Evolutionary conservation across 2,797 vertebrate genomes (phyloP).

Genomic region (Hydrocynus forskahlii): DNA sequence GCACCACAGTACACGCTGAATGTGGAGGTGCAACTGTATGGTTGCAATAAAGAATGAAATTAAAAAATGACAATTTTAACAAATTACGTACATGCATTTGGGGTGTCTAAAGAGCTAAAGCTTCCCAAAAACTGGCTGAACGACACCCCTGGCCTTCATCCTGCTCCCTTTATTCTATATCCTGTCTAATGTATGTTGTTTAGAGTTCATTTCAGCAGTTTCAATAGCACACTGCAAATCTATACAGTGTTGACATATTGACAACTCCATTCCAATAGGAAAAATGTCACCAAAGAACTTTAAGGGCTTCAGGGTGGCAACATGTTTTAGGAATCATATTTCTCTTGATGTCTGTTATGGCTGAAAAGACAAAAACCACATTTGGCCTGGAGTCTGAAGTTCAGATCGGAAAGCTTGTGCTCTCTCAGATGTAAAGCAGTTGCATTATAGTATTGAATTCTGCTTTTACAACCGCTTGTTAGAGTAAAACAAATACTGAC

Average conservation of each 20-base stretch:
- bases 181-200: not conserved
- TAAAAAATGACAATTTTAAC: no score
- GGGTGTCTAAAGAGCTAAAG: no score
- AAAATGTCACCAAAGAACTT: not conserved
- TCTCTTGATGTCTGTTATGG: not conserved
- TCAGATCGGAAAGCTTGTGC: not conserved
- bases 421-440: not conserved
- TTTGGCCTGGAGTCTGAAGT: not conserved
- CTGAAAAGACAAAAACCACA: not conserved
- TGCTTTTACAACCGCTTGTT: conserved; percentile 12
- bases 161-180: conserved; percentile 4
- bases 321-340: not conserved
- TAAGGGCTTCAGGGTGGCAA: not conserved
- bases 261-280: not conserved
- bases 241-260: conserved; percentile 11
- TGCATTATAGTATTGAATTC: conserved; percentile 10
- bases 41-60: no score
- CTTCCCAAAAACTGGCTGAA: no score
- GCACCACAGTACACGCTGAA: no score
- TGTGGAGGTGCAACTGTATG: no score
- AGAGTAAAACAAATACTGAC: conserved; percentile 41
- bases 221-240: conserved; percentile 6
- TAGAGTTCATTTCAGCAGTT: conserved; percentile 5
- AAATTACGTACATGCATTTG: no score
- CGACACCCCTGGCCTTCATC: not conserved